Conservation (phyloP, 2,797 vertebrate genomes). For the Etheostoma nigrum region DNA sequence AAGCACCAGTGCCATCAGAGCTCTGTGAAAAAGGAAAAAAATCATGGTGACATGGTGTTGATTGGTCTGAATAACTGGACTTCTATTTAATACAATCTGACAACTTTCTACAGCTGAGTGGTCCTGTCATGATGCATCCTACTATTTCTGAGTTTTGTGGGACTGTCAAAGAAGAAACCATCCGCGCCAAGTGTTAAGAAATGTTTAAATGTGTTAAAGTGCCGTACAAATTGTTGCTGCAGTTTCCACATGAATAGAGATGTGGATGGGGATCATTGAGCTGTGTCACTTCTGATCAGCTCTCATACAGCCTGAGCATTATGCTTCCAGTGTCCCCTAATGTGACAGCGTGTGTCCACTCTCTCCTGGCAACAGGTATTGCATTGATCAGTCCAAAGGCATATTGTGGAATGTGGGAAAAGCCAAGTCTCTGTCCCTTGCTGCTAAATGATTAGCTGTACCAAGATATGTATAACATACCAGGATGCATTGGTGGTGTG, state of each 20-base stretch:
- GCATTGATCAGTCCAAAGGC: background rate
- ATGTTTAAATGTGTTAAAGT: conserved; percentile 41
- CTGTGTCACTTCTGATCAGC: conserved; percentile 56
- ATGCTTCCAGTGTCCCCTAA: background rate
- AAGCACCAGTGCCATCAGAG: background rate
- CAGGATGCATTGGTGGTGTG: background rate
- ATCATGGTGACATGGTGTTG: conserved; percentile 19
- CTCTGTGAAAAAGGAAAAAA: background rate
- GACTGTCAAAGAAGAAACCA: conserved; percentile 15
- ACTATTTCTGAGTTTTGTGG: background rate
- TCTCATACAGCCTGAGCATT: conserved; percentile 16
- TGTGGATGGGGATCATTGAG: conserved; percentile 46
- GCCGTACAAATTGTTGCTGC: conserved; percentile 24
- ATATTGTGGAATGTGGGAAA: background rate
- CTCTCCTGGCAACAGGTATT: conserved; percentile 20
- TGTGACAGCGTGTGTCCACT: background rate
- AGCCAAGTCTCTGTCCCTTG: background rate
- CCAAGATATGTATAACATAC: background rate
- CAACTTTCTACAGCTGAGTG: conserved; percentile 29
- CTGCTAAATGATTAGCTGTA: conserved; percentile 8
- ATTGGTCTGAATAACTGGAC: conserved; percentile 19
- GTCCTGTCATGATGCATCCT: background rate
- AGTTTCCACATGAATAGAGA: conserved; percentile 40
- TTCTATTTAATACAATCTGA: conserved; percentile 25
- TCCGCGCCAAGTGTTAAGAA: conserved; percentile 19